phyloP scores from a whole-genome alignment of 2,888 invertebrate species.

The Perdita meconis region DNA sequence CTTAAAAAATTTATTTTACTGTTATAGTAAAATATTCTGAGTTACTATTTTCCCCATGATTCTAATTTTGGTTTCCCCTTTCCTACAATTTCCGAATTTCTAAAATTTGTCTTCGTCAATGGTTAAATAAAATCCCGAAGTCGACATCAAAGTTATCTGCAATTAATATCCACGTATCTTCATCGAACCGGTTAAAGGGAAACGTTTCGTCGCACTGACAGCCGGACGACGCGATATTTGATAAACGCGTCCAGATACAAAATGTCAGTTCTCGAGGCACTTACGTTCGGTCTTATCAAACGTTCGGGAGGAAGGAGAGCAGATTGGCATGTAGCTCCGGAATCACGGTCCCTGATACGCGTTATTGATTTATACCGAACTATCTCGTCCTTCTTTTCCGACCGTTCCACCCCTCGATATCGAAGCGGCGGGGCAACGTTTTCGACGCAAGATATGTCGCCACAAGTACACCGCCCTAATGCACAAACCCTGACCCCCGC shows the following conservation, averaged over 20 bases:
- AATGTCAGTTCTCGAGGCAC: neutral
- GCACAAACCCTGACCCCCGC: conserved; percentile 57
- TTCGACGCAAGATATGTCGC: conserved; percentile 55
- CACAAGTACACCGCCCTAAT: conserved; percentile 65
- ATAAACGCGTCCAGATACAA: neutral
- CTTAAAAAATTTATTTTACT: too few relatives aligned
- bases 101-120: too few relatives aligned
- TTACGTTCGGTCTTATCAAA: neutral
- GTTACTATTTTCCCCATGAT: too few relatives aligned
- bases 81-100: too few relatives aligned
- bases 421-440: conserved; percentile 40
- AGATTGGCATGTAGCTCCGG: conserved; percentile 29
- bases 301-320: neutral
- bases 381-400: conserved; percentile 41
- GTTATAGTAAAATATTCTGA: too few relatives aligned
- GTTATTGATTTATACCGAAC: conserved; percentile 65
- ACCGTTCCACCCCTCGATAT: conserved; percentile 46
- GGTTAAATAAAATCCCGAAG: too few relatives aligned
- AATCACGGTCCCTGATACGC: conserved; percentile 41
- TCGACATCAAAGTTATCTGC: too few relatives aligned
- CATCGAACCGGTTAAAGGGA: too few relatives aligned
- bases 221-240: neutral
- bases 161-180: too few relatives aligned
- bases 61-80: too few relatives aligned
- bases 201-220: neutral